Evolutionary conservation across 23 tunicate species (phyloP).

Genomic region (Diplosoma virens): DNA sequence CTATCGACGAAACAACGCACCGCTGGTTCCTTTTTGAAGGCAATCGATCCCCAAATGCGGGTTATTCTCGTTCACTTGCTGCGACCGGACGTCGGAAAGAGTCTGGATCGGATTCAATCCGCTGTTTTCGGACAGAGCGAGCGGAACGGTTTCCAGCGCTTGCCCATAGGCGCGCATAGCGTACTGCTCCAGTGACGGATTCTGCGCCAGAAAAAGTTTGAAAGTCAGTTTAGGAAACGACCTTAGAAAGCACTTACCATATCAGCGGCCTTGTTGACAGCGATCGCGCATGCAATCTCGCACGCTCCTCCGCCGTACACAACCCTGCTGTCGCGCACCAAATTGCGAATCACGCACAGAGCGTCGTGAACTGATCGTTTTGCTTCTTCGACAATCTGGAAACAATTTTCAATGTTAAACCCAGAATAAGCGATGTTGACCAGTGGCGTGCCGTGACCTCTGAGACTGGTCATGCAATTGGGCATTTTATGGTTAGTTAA

Average conservation of each 20-base stretch:
- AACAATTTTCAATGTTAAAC: no score
- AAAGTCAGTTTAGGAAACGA: no score
- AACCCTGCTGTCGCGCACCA: constrained; percentile 92
- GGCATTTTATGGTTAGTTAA: no score
- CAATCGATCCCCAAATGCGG: constrained; percentile 94
- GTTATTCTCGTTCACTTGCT: constrained; percentile 78
- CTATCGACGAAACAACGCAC: no score
- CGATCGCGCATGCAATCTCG: constrained; percentile 95
- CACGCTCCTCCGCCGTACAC: constrained; percentile 99
- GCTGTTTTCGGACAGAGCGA: constrained; percentile 97
- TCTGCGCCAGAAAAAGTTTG: constrained; percentile 24
- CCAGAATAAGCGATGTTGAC: no score
- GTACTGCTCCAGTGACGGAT: constrained; percentile 88
- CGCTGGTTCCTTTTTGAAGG: constrained; percentile 65
- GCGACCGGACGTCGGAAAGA: constrained; percentile 71
- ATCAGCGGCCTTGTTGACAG: constrained; percentile 96
- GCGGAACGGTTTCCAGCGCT: constrained; percentile 97
- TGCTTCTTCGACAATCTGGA: constrained; percentile 91
- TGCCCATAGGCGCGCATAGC: constrained; percentile 97
- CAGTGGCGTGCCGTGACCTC: no score
- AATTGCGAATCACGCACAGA: constrained; percentile 88
- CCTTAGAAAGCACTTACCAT: constrained; percentile 36
- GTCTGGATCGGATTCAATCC: constrained; percentile 94
- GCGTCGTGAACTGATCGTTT: constrained; percentile 99
- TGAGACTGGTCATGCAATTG: no score